Percentiles rank a stretch among this genome's conserved stretches.
Evolutionary conservation across 1,140 invertebrate species (phyloP).

Genomic region (Eufriesea mexicana): DNA sequence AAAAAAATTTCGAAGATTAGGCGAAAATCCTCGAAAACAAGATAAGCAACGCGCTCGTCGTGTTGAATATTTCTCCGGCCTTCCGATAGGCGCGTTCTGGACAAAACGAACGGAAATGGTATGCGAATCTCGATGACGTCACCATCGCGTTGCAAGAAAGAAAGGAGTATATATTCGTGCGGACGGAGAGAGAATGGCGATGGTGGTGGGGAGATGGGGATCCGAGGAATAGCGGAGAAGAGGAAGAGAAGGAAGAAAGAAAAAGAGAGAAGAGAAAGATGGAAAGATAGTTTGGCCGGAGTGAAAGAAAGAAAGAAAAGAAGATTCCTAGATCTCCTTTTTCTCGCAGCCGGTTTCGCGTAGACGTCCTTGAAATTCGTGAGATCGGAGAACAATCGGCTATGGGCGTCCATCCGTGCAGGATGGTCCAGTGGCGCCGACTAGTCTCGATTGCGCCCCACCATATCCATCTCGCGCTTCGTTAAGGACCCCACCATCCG

Average conservation of each 20-base stretch:
- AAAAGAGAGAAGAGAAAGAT: neutral
- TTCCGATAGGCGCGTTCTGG: conserved; percentile 24
- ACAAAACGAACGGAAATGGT: conserved; percentile 72
- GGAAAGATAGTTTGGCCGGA: neutral
- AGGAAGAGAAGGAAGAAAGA: conserved; percentile 16
- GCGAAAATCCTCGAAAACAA: conserved; percentile 33
- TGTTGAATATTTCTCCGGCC: neutral
- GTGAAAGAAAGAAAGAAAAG: conserved; percentile 17
- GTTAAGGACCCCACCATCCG: conserved; percentile 50
- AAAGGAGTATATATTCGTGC: neutral
- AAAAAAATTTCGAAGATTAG: neutral
- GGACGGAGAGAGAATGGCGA: neutral
- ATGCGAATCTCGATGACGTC: conserved; percentile 60
- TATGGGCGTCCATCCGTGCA: conserved; percentile 60
- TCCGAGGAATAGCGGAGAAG: neutral
- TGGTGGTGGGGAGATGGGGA: neutral
- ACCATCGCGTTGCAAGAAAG: conserved; percentile 12
- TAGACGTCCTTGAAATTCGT: conserved; percentile 82
- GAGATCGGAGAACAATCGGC: conserved; percentile 77
- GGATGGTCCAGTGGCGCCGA: conserved; percentile 67
- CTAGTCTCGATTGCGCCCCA: conserved; percentile 59
- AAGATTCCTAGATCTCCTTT: conserved; percentile 69
- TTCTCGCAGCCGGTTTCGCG: conserved; percentile 77
- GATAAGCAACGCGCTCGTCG: neutral
- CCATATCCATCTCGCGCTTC: conserved; percentile 40